These are phyloP conservation scores for Diplazon laetatorius DNA, from an alignment of 2,888 invertebrate genomes.

Conservation along the genomic window DNA sequence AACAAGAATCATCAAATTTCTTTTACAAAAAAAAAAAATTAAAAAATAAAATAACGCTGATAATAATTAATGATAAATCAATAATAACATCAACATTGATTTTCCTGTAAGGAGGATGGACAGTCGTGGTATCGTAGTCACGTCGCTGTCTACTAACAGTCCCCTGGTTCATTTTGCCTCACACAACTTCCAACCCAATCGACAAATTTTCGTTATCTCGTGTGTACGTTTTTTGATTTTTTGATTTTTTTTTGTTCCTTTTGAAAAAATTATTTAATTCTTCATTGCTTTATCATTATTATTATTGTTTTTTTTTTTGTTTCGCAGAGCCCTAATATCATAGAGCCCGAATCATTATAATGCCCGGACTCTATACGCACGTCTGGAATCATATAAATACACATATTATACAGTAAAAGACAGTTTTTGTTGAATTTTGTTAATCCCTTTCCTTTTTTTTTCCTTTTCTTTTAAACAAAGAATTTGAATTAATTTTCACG, in stretches of 20 bases:
- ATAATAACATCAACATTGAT: no score
- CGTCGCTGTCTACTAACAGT: conserved; percentile 14
- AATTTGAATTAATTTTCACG: not conserved
- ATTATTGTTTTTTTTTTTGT: conserved; percentile 65
- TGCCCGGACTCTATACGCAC: conserved; percentile 80
- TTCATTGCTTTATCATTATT: no score
- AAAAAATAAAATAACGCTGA: no score
- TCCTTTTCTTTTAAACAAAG: conserved; percentile 19
- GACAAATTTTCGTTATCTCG: conserved; percentile 31
- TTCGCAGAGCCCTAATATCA: conserved; percentile 77
- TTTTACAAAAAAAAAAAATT: no score
- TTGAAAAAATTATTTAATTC: no score
- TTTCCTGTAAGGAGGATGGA: conserved; percentile 36
- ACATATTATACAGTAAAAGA: conserved; percentile 81
- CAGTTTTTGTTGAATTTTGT: conserved; percentile 67
- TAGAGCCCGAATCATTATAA: conserved; percentile 77
- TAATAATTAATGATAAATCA: no score
- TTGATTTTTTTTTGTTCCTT: conserved; percentile 27
- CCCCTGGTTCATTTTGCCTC: no score
- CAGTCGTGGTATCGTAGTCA: conserved; percentile 28
- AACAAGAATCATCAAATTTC: no score
- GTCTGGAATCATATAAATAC: conserved; percentile 82
- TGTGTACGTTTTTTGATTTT: conserved; percentile 30
- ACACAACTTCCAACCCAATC: conserved; percentile 6
- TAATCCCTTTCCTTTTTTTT: conserved; percentile 25